Percentiles rank a stretch among this genome's conserved stretches.
phyloP scores from a whole-genome alignment of 2,888 invertebrate genomes.

The Dioctria linearis region DNA sequence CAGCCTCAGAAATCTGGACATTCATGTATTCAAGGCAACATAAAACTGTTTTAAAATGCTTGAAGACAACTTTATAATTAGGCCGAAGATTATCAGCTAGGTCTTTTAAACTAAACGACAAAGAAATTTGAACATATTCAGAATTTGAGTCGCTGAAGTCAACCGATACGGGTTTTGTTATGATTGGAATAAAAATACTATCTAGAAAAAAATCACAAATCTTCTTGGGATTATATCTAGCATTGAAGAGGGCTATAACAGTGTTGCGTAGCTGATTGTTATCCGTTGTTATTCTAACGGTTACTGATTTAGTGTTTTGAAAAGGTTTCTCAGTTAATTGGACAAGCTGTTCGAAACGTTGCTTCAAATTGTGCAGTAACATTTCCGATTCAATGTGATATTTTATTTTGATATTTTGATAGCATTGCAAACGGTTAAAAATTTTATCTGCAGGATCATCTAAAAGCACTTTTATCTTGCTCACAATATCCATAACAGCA shows the following conservation, averaged over 20 bases:
- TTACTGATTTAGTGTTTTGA: conserved; percentile 67
- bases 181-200: conserved; percentile 68
- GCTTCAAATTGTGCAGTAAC: conserved; percentile 67
- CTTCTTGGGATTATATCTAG: conserved; percentile 67
- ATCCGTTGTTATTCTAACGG: conserved; percentile 66
- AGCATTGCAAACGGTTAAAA: conserved; percentile 66
- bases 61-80: conserved; percentile 67
- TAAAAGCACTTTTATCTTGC: conserved; percentile 65
- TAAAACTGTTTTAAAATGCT: conserved; percentile 64
- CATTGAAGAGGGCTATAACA: conserved; percentile 67
- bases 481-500: conserved; percentile 65
- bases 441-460: conserved; percentile 64
- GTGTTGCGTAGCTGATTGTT: conserved; percentile 66
- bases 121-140: conserved; percentile 63
- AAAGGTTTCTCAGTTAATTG: conserved; percentile 68
- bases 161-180: conserved; percentile 68
- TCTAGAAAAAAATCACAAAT: conserved; percentile 67
- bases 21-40: conserved; percentile 67
- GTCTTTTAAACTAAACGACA: conserved; percentile 68
- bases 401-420: conserved; percentile 67
- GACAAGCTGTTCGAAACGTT: conserved; percentile 68
- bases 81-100: conserved; percentile 64
- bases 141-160: conserved; percentile 63
- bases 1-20: conserved; percentile 63
- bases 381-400: conserved; percentile 67